phyloP scores from a whole-genome alignment of 2,888 invertebrate species.

The Drosophila ustulata region DNA sequence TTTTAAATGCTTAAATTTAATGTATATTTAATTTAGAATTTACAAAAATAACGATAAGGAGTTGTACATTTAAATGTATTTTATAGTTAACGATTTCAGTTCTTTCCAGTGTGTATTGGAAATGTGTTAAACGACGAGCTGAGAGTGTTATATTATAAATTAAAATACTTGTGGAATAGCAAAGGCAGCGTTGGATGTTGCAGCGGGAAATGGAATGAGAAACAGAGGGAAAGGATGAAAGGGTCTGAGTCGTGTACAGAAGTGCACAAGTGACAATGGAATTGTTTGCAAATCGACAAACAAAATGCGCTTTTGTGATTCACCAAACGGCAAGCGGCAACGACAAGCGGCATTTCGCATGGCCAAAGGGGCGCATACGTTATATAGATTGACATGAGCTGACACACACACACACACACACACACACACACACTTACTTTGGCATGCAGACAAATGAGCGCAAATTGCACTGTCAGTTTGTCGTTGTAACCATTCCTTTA shows the following conservation, averaged over 20 bases:
- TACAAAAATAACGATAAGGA: too few species aligned
- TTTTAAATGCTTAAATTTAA: too few species aligned
- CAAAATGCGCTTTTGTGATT: constrained; percentile 59
- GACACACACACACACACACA: constrained; percentile 35
- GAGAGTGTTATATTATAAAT: constrained; percentile 59
- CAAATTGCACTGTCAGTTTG: constrained; percentile 58
- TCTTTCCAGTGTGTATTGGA: constrained; percentile 18
- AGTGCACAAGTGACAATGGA: constrained; percentile 47
- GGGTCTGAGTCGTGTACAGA: background rate
- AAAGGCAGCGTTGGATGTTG: constrained; percentile 40
- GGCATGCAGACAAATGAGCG: constrained; percentile 62
- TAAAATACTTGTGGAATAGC: constrained; percentile 49
- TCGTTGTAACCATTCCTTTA: constrained; percentile 41
- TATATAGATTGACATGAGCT: constrained; percentile 56
- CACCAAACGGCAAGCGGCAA: constrained; percentile 33
- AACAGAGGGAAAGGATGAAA: background rate
- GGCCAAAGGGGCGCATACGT: constrained; percentile 64
- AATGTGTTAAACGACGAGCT: constrained; percentile 32
- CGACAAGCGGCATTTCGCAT: constrained; percentile 41
- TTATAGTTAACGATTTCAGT: background rate
- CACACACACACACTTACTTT: constrained; percentile 1
- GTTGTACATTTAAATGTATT: too few species aligned
- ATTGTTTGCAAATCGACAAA: constrained; percentile 61
- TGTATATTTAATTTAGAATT: too few species aligned
- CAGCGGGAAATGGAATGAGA: background rate